Evolutionary conservation across 2,888 invertebrate genomes (phyloP), one percentile per base, ranked within the genome.

Genomic region (Thera obeliscata): DNA sequence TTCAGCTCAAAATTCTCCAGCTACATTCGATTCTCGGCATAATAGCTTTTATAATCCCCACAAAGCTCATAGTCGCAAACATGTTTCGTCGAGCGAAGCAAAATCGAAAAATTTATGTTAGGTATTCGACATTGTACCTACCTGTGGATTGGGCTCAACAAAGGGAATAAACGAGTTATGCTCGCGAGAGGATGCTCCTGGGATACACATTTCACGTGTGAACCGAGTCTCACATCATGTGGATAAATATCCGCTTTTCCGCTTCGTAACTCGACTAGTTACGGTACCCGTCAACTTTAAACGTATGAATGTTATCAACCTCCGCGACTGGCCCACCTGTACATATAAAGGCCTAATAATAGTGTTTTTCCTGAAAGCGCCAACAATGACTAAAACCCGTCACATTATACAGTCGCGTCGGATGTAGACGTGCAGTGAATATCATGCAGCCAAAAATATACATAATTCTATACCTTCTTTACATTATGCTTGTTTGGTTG

Each of bases 381-480:
- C 74, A 74, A 80, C 81, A 79, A 82, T 78, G 74, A 80, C 78
- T 82, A 74, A 81, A 87, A 80, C 83, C 87, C 85, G 85, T 86
- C 85, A 85, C 82, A 81, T 81, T 75, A 67, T 60, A 72, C 70
- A 56, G 70, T 61, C 72, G 66, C 62, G 65, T 69, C 71, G 64
- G 64, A 71, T 66, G 68, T 35, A 50, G 71, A 73, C 75, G 73
- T 72, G 74, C 74, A 67, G 68, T 67, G 73, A 71, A 73, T 73
- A 88, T 91, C 89, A 88, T 81, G 79, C 83, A 86, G 84, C 87
- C 91, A 79, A 88, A 91, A 92, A 91, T 92, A 87, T 64, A 64
- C 54, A 33, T 54, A 57, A 60, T 64, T 56, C 48, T 77, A 79
- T 55, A 35, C 62, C 61, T 52, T 61, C 22, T 50, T 46, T 49